These are phyloP conservation scores for Trinectes maculatus DNA, from an alignment of 2,113 vertebrate species.

Conservation along the genomic window DNA sequence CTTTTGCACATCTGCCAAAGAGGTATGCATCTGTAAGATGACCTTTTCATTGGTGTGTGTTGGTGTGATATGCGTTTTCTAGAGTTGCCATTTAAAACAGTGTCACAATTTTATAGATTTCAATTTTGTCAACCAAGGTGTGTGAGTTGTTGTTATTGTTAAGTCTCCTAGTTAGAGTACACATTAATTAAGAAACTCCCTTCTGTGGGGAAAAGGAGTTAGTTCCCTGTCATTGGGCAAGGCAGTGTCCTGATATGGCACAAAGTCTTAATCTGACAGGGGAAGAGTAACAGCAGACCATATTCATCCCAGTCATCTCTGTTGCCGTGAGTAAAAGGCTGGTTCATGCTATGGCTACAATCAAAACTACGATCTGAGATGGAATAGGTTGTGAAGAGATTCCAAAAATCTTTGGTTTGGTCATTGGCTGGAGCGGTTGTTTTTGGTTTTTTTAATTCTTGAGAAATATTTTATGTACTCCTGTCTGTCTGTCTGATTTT, in stretches of 20 bases:
- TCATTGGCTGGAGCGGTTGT: too few species aligned
- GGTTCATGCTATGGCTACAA: slow-evolving; percentile 77
- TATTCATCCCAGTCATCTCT: slow-evolving; percentile 77
- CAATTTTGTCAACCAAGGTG: too few species aligned
- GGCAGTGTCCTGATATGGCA: slow-evolving; percentile 72
- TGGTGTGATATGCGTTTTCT: neutral
- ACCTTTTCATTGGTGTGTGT: neutral
- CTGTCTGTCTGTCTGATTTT: too few species aligned
- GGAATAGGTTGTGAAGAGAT: neutral
- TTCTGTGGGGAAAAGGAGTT: neutral
- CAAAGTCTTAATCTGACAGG: slow-evolving; percentile 74
- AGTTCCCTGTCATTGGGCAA: slow-evolving; percentile 74
- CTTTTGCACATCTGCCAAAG: slow-evolving; percentile 90
- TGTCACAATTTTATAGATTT: too few species aligned
- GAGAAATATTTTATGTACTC: too few species aligned
- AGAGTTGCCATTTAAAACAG: too few species aligned
- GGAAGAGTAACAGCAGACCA: slow-evolving; percentile 66
- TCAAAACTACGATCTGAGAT: neutral
- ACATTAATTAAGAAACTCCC: neutral
- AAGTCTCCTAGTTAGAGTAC: too few species aligned
- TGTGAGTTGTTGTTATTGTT: too few species aligned
- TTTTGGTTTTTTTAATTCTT: too few species aligned
- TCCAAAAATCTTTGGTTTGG: too few species aligned
- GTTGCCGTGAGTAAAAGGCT: slow-evolving; percentile 69
- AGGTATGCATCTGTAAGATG: slow-evolving; percentile 77